phyloP scores from a whole-genome alignment of 2,888 invertebrate genomes.

The Pyrrhia umbra region DNA sequence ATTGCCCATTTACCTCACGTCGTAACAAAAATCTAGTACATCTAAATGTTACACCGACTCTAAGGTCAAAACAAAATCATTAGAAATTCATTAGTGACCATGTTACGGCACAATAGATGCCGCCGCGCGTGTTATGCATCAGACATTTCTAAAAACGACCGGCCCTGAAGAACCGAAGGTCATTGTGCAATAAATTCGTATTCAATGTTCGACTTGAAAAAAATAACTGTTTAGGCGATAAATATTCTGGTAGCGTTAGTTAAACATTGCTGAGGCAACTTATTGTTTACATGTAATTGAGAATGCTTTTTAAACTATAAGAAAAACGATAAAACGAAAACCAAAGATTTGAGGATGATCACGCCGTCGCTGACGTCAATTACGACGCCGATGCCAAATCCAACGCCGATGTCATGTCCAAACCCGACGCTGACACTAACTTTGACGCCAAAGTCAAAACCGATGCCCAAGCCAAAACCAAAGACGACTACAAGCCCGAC shows the following conservation, averaged over 20 bases:
- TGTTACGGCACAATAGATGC: constrained; percentile 51
- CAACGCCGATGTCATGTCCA: no score
- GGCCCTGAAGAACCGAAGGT: constrained; percentile 59
- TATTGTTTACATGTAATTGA: constrained; percentile 50
- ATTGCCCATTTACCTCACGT: constrained; percentile 5
- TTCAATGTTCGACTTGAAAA: constrained; percentile 58
- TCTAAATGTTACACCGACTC: constrained; percentile 13
- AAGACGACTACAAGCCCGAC: no score
- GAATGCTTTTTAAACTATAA: no score
- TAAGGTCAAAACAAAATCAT: constrained; percentile 47
- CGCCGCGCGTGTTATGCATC: constrained; percentile 54
- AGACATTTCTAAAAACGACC: constrained; percentile 60
- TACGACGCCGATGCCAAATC: no score
- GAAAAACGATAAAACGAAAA: no score
- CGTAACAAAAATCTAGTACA: constrained; percentile 36
- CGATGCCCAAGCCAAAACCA: no score
- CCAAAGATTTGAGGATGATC: no score
- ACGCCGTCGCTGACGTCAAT: no score
- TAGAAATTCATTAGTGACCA: constrained; percentile 54
- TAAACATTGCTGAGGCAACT: constrained; percentile 42
- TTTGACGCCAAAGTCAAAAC: no score
- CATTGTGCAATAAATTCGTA: constrained; percentile 65
- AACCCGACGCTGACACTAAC: no score
- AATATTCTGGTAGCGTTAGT: constrained; percentile 63
- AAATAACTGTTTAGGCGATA: constrained; percentile 65